Evolutionary conservation across 2,888 invertebrate genomes (phyloP).

Genomic region (Pandemis corylana): DNA sequence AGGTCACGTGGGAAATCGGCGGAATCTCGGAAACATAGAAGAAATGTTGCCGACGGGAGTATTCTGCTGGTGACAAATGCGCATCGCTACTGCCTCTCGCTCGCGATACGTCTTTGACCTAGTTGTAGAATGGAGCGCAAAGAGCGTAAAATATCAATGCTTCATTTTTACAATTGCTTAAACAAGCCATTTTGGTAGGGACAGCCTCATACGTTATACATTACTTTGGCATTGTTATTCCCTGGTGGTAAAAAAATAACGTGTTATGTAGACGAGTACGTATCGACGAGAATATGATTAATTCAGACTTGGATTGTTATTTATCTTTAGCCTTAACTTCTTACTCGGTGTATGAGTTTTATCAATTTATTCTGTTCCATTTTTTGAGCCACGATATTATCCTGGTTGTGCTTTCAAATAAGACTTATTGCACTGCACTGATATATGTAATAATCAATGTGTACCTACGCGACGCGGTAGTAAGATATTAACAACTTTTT

Average conservation of each 20-base stretch:
- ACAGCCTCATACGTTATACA: neutral
- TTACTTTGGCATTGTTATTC: neutral
- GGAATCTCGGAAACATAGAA: constrained; percentile 37
- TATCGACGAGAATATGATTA: neutral
- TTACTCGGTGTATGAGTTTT: neutral
- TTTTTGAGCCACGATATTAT: neutral
- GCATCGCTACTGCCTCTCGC: constrained; percentile 5
- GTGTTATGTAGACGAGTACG: neutral
- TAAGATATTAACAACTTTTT: too few relatives aligned
- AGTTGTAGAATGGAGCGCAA: neutral
- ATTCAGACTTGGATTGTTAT: neutral
- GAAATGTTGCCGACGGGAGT: constrained; percentile 32
- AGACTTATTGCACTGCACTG: too few relatives aligned
- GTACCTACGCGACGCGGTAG: too few relatives aligned
- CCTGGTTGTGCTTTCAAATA: too few relatives aligned
- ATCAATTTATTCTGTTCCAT: neutral
- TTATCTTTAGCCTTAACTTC: neutral
- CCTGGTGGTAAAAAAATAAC: neutral
- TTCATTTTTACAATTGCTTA: constrained; percentile 14
- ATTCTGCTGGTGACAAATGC: constrained; percentile 27
- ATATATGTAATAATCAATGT: too few relatives aligned
- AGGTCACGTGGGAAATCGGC: constrained; percentile 43
- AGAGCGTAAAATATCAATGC: neutral
- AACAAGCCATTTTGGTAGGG: constrained; percentile 1
- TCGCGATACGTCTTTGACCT: constrained; percentile 9